Evolutionary conservation across 2,113 vertebrate genomes (phyloP).

Genomic region (Vombatus ursinus): DNA sequence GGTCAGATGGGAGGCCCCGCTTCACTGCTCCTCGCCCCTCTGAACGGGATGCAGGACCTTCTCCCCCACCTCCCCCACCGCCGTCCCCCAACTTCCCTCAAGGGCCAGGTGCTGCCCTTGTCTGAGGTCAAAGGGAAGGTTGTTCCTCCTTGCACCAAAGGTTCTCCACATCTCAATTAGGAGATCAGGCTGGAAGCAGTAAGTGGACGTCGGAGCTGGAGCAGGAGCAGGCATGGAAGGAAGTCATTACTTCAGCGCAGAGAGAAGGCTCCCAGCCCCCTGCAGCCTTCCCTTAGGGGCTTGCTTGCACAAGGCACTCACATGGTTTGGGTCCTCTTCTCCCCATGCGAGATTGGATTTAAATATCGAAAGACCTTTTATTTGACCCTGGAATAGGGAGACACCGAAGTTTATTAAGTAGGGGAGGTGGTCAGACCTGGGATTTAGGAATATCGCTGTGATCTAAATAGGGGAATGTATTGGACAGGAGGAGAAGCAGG

Average conservation of each 20-base stretch:
- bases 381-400: not conserved
- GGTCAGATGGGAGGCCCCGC: not conserved
- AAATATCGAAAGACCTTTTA: not conserved
- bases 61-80: no score
- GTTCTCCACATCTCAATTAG: not conserved
- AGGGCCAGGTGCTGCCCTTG: not conserved
- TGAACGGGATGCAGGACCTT: not conserved
- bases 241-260: not conserved
- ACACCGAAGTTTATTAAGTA: not conserved
- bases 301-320: not conserved
- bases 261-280: not conserved
- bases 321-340: not conserved
- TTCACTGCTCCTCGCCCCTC: not conserved
- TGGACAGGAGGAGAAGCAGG: not conserved
- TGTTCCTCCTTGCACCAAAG: not conserved
- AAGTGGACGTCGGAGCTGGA: not conserved
- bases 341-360: not conserved
- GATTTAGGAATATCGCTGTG: not conserved
- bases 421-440: no score
- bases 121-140: not conserved
- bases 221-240: not conserved
- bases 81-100: not conserved
- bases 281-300: not conserved
- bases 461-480: not conserved
- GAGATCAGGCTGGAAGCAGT: not conserved